Evolutionary conservation across 2,113 vertebrate species (phyloP), one percentile per base, ranked within the genome.

Genomic region (Otis tarda): DNA sequence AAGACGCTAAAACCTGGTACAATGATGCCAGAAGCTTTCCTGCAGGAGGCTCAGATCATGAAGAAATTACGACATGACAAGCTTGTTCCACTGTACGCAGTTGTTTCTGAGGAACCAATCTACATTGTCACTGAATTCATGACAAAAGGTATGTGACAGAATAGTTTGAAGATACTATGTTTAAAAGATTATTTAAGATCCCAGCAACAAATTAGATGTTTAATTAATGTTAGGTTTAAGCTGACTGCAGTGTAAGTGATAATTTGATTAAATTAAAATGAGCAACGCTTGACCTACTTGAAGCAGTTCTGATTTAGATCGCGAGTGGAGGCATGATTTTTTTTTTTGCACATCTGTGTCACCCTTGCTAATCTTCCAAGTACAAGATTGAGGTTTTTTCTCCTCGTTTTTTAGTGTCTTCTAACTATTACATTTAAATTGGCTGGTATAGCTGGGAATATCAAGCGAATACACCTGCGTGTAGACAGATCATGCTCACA

Each of bases 21-120:
- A 93, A 99, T 99, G 99, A 99, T 99, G 91, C 99, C 99, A 22
- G 99, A 99, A 97, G 99, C 99, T 74, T 99, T 99, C 98, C 98
- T 99, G 82, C 99, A 99, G 80, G 99, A 99, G 97, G 99, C 99
- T 70, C 99, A 99, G 96, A 99, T 99, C 96, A 99, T 99, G 99
- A 99, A 99, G 97, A 99, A 99, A 71, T 97, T 99, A 25, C 94
- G 99, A 39, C 99, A 99, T 1, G 99, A 99, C 97, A 99, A 99
- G 81, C 98, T 99, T 91, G 99, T 99, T 94, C 99, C 99, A 1
- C 98, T 99, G 0, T 99, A 99, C 12, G 99, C 99, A 1, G 99
- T 99, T 75, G 99, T 99, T 94, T 99, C 99, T 15, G 99, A 99
- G 97, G 99, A 99, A 8, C 99, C 99, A 45, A 99, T 99, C 97